Conservation (phyloP, 2,888 invertebrate species). For the Eupithecia abbreviata region DNA sequence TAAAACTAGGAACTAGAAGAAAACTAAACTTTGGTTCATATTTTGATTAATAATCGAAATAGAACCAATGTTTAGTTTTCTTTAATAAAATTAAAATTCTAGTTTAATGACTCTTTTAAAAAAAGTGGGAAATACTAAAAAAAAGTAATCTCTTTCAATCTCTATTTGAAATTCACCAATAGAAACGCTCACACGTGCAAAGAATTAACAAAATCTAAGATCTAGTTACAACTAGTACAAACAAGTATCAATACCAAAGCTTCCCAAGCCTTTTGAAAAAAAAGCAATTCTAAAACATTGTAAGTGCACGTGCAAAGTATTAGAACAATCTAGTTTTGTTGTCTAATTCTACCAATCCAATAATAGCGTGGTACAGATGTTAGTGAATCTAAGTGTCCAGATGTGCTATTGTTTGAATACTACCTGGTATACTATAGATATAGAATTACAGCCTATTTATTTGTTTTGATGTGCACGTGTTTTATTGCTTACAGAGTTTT, state of each 20-base stretch:
- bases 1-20: no score
- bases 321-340: conserved; percentile 13
- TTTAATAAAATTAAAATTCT: no score
- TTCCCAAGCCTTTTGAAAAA: not conserved
- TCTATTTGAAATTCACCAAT: not conserved
- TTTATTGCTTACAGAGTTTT: conserved; percentile 11
- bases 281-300: not conserved
- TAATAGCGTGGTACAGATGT: conserved; percentile 32
- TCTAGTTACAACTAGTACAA: conserved; percentile 16
- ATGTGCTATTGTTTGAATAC: conserved; percentile 19
- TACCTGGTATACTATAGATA: conserved; percentile 14
- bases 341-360: conserved; percentile 20
- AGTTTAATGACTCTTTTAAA: no score
- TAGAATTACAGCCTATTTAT: not conserved
- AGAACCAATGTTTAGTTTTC: no score
- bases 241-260: conserved; percentile 4
- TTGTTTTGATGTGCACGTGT: conserved; percentile 21
- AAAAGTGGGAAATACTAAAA: not conserved
- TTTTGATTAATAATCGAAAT: no score
- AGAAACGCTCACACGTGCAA: conserved; percentile 15
- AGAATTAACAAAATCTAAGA: conserved; percentile 7
- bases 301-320: conserved; percentile 10
- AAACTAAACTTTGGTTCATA: no score
- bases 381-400: conserved; percentile 30
- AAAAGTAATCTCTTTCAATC: not conserved